These are phyloP conservation scores for Tympanuchus pallidicinctus DNA, from an alignment of 2,113 vertebrate genomes.

Conservation along the genomic window DNA sequence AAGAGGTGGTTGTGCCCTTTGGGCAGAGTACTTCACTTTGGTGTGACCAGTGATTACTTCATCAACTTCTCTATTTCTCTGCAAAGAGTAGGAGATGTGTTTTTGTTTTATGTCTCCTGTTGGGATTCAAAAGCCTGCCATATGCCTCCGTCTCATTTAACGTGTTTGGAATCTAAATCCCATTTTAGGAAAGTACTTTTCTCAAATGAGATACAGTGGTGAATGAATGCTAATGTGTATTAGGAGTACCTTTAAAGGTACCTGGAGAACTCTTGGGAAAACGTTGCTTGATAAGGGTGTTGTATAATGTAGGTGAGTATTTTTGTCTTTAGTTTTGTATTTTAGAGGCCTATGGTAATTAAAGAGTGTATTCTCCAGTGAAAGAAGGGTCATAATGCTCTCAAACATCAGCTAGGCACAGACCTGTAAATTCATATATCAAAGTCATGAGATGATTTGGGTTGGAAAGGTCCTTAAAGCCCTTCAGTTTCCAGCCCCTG, in stretches of 20 bases:
- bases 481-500: not conserved
- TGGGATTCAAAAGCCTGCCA: not conserved
- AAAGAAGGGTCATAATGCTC: not conserved
- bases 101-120: not conserved
- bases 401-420: not conserved
- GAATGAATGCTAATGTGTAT: not conserved
- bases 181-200: not conserved
- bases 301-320: not conserved
- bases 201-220: not conserved
- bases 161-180: not conserved
- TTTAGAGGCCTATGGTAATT: not conserved
- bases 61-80: not conserved
- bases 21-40: not conserved
- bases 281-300: not conserved
- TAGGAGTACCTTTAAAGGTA: not conserved
- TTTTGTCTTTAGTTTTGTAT: not conserved
- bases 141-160: not conserved
- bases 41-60: not conserved
- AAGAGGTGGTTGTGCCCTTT: not conserved
- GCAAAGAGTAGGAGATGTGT: not conserved
- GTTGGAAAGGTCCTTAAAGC: not conserved
- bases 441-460: not conserved
- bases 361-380: not conserved
- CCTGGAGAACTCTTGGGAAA: not conserved
- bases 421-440: not conserved